Evolutionary conservation across 2,888 invertebrate genomes (phyloP), one percentile per base, ranked within the genome.

Genomic region (Furcula furcula): DNA sequence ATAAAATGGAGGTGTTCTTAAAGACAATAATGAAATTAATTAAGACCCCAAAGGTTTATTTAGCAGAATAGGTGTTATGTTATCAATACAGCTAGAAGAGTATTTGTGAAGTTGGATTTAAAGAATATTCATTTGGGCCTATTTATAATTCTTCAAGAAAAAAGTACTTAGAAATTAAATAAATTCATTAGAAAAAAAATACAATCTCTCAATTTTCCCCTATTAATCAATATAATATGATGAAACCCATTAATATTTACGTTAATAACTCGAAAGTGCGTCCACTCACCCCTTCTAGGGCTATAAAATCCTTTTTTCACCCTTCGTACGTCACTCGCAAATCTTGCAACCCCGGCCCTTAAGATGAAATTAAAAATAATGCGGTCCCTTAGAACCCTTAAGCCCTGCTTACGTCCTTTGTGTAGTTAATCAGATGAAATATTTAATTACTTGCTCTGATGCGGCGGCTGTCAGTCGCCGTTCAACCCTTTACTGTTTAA

Each of bases 351-450:
- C 51, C 55, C 5, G 6, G 60, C 59, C 52, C 55, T 52, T 63
- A 65, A 65, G 73, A 64, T 58, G 71, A 77, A 84, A 86, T 87
- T 86, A 84, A 86, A 86, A 85, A 80, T 79, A 81, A 79, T 78
- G 69, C 65, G 56, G 60, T 68, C 73, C 68, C 43, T 46, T 64
- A 71, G 76, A 65, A 61, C 71, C 68, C 65, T 65, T 65, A 65
- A 68, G 66, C 69, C 60, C 65, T 69, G 61, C 31, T 46, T 59
- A 60, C 65, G 65, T 65, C 74, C 65, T 78, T 76, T 76, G 68
- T 72, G 76, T 65, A 81, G 82, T 86, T 86, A 86, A 87, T 86
- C 84, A 85, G 83, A 70, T 81, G 77, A 86, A 84, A 87, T 84
- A 86, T 85, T 85, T 87, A 87, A 87, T 87, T 86, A 85, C 74